Evolutionary conservation across 2,113 vertebrate genomes (phyloP).

Genomic region (Melozone crissalis): DNA sequence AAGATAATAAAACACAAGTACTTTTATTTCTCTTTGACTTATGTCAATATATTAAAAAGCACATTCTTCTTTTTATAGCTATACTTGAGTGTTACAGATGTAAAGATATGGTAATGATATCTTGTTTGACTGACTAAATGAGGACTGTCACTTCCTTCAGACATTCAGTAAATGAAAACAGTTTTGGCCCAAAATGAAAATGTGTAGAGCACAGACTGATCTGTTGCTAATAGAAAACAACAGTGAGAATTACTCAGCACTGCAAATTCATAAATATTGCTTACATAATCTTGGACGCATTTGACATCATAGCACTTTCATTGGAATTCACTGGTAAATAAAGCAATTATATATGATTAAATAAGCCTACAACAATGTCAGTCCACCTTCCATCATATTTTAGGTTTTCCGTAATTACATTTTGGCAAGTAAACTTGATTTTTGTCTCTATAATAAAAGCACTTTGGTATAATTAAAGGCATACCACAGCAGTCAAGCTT

Average conservation of each 20-base stretch:
- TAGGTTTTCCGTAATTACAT: neutral
- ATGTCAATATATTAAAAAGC: neutral
- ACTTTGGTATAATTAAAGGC: neutral
- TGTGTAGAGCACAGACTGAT: neutral
- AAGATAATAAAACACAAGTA: neutral
- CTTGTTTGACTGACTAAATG: neutral
- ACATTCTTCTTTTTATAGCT: neutral
- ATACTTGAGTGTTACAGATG: neutral
- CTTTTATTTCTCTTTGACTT: neutral
- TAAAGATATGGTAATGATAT: neutral
- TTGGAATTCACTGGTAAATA: slow-evolving; percentile 3
- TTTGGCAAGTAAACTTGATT: slow-evolving; percentile 20
- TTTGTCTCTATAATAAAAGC: slow-evolving; percentile 6
- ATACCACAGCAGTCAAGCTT: neutral
- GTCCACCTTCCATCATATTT: neutral
- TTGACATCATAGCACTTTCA: neutral
- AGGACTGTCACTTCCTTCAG: neutral
- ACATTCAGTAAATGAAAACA: neutral
- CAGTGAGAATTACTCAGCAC: neutral
- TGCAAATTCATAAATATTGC: neutral
- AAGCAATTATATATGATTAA: neutral
- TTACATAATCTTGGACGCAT: neutral
- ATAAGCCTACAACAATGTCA: neutral
- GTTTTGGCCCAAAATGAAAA: slow-evolving; percentile 1
- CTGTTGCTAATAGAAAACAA: slow-evolving; percentile 5